Evolutionary conservation across 1,140 invertebrate species (phyloP).

Genomic region (Danaus melanippus): DNA sequence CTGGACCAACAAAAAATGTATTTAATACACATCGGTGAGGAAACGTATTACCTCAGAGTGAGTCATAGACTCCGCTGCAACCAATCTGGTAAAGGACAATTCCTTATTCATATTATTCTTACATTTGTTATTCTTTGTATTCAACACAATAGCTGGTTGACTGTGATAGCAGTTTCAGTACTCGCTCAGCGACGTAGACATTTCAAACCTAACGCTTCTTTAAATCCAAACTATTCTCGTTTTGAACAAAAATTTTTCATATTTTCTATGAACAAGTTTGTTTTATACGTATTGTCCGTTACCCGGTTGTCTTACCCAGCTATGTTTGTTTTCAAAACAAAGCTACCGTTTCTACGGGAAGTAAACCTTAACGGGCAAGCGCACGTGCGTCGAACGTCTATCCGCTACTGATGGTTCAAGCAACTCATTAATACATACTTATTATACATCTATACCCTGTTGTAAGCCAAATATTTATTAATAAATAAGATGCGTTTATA

Average conservation of each 20-base stretch:
- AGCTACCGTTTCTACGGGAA: constrained; percentile 33
- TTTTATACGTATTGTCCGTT: constrained; percentile 13
- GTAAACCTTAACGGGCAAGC: constrained; percentile 36
- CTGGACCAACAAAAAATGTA: constrained; percentile 22
- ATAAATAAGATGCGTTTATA: too few species aligned
- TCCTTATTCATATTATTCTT: too few species aligned
- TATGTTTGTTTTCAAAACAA: constrained; percentile 31
- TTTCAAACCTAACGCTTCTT: too few species aligned
- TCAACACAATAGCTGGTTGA: too few species aligned
- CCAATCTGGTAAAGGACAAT: neutral
- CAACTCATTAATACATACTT: constrained; percentile 10
- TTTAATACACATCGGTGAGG: constrained; percentile 21
- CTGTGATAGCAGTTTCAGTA: too few species aligned
- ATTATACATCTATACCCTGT: too few species aligned
- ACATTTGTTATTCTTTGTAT: too few species aligned
- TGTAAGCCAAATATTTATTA: too few species aligned
- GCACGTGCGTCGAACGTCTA: constrained; percentile 33
- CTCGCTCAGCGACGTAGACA: too few species aligned
- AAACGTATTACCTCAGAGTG: constrained; percentile 25
- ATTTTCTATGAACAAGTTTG: too few species aligned
- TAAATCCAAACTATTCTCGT: too few species aligned
- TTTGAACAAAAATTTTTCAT: too few species aligned
- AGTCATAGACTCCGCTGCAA: constrained; percentile 18
- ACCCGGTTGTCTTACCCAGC: constrained; percentile 12
- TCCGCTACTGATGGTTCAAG: constrained; percentile 6